These are phyloP conservation scores for Drosophila arizonae DNA, from an alignment of 1,140 invertebrate genomes.

Conservation along the genomic window DNA sequence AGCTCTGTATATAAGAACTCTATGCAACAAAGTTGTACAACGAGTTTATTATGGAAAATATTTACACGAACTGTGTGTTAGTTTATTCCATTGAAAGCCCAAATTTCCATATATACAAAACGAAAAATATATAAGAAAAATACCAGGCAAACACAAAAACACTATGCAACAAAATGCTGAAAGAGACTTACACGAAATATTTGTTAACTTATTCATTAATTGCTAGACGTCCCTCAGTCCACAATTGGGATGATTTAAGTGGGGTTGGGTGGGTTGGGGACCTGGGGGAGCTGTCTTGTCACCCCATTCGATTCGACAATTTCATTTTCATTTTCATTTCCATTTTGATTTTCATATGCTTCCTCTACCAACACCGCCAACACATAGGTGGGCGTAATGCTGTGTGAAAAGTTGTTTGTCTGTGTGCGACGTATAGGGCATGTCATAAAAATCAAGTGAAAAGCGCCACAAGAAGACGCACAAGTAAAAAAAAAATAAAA, in stretches of 20 bases:
- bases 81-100: too few species aligned
- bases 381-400: slow-evolving; percentile 11
- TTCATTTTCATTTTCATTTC: slow-evolving; percentile 26
- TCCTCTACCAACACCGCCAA: neutral
- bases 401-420: slow-evolving; percentile 24
- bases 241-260: slow-evolving; percentile 3
- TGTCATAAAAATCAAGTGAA: slow-evolving; percentile 53
- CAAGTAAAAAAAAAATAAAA: slow-evolving; percentile 10
- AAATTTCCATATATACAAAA: too few species aligned
- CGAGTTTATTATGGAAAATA: too few species aligned
- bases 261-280: neutral
- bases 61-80: too few species aligned
- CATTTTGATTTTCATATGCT: slow-evolving; percentile 22
- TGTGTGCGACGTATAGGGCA: slow-evolving; percentile 38
- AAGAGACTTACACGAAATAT: slow-evolving; percentile 42
- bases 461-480: slow-evolving; percentile 27
- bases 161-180: slow-evolving; percentile 22
- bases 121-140: too few species aligned
- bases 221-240: slow-evolving; percentile 6
- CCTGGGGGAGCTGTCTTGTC: slow-evolving; percentile 4
- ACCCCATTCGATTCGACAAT: slow-evolving; percentile 17
- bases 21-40: too few species aligned
- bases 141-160: slow-evolving; percentile 3
- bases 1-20: too few species aligned
- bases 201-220: slow-evolving; percentile 41